Percentiles rank a stretch among this genome's conserved stretches.
Conservation (phyloP, 2,797 vertebrate genomes). For the Halcyon smyrnensis region DNA sequence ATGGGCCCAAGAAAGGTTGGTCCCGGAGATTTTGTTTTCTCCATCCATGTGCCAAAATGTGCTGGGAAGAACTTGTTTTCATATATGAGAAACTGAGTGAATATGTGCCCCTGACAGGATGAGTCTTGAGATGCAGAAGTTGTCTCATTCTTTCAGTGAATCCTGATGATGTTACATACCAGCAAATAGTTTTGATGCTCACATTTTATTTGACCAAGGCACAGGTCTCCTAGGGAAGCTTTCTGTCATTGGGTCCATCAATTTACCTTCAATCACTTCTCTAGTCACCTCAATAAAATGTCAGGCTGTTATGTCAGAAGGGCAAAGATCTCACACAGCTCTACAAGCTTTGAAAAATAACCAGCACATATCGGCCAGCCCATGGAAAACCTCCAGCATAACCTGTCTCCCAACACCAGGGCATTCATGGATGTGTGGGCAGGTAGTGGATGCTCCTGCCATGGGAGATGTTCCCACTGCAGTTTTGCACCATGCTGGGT, state of each 20-base stretch:
- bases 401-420: not conserved
- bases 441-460: not conserved
- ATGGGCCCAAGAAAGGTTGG: not conserved
- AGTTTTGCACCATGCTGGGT: not conserved
- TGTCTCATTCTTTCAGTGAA: not conserved
- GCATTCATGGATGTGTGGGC: accelerated
- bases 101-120: not conserved
- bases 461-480: not conserved
- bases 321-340: not conserved
- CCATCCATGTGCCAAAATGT: not conserved
- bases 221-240: not conserved
- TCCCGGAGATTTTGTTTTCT: not conserved
- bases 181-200: not conserved
- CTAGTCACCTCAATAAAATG: not conserved
- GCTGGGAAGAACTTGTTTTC: not conserved
- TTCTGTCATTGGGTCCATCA: not conserved
- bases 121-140: not conserved
- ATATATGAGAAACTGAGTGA: not conserved
- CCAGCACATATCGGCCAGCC: accelerated
- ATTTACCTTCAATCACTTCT: not conserved
- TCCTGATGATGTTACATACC: not conserved
- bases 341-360: not conserved
- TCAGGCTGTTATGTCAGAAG: not conserved
- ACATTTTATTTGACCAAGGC: not conserved
- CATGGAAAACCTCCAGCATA: not conserved